These are phyloP conservation scores for Xanthorhoe spadicearia DNA, from an alignment of 2,888 invertebrate species.

Conservation along the genomic window DNA sequence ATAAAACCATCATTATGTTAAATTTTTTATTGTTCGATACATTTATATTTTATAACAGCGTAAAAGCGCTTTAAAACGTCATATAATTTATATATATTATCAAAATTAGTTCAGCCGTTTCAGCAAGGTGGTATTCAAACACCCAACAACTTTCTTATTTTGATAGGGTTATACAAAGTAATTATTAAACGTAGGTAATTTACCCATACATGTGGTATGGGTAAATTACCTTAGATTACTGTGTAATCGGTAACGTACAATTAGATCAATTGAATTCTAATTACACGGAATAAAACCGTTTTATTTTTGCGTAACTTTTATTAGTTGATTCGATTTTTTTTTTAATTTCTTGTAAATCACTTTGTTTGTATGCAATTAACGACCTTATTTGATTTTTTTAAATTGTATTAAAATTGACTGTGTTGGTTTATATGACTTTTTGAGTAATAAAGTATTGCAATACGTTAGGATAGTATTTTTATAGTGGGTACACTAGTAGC, in stretches of 20 bases:
- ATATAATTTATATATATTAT: background rate
- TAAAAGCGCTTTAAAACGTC: too few species aligned
- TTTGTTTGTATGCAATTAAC: too few species aligned
- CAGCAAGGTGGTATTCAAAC: background rate
- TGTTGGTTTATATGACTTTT: too few species aligned
- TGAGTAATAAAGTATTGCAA: too few species aligned
- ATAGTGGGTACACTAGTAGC: too few species aligned
- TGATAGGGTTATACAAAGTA: background rate
- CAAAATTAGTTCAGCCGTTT: background rate
- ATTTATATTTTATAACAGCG: too few species aligned
- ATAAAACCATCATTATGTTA: background rate
- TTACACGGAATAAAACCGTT: background rate
- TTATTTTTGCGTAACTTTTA: background rate
- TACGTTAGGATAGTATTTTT: too few species aligned
- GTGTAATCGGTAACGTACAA: background rate
- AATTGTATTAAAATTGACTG: too few species aligned
- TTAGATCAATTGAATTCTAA: slow-evolving; percentile 5
- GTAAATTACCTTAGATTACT: background rate
- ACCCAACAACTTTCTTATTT: background rate
- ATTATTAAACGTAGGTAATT: background rate
- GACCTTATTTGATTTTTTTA: background rate
- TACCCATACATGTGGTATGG: background rate
- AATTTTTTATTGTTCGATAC: background rate
- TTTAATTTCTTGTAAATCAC: background rate
- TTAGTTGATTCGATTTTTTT: background rate